Conservation (phyloP, 35 echinoderm and acorn worm genomes). For the Lytechinus pictus region DNA sequence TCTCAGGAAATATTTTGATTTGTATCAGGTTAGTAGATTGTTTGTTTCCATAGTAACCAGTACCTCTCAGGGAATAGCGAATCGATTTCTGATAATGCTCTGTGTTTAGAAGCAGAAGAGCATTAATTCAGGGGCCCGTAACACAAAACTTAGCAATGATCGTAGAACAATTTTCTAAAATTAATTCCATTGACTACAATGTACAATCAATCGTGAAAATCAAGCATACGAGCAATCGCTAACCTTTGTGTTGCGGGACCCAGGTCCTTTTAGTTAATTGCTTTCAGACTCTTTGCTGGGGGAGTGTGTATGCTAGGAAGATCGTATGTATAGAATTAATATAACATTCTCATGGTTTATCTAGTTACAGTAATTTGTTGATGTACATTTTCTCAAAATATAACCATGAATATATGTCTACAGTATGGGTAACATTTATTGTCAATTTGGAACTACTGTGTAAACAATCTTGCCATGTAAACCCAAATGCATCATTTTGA, state of each 20-base stretch:
- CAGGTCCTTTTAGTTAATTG: too few species aligned
- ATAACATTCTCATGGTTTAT: not conserved
- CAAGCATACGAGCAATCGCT: too few species aligned
- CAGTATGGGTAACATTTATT: not conserved
- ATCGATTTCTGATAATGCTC: not conserved
- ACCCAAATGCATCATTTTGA: not conserved
- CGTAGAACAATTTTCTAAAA: too few species aligned
- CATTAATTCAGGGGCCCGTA: too few species aligned
- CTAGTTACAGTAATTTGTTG: not conserved
- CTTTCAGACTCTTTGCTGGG: too few species aligned
- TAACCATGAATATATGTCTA: not conserved
- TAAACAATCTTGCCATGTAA: not conserved
- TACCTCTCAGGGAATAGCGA: not conserved
- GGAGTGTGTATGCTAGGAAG: not conserved
- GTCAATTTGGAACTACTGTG: not conserved
- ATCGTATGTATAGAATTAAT: not conserved
- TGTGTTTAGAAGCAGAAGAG: too few species aligned
- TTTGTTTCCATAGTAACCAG: not conserved
- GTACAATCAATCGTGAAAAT: too few species aligned
- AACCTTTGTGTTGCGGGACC: too few species aligned
- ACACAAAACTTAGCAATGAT: too few species aligned
- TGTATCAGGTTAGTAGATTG: not conserved
- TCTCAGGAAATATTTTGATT: not conserved
- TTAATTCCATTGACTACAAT: too few species aligned
- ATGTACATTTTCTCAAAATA: not conserved